Conservation (phyloP, 1,140 invertebrate species). For the Drosophila quadrilineata region DNA sequence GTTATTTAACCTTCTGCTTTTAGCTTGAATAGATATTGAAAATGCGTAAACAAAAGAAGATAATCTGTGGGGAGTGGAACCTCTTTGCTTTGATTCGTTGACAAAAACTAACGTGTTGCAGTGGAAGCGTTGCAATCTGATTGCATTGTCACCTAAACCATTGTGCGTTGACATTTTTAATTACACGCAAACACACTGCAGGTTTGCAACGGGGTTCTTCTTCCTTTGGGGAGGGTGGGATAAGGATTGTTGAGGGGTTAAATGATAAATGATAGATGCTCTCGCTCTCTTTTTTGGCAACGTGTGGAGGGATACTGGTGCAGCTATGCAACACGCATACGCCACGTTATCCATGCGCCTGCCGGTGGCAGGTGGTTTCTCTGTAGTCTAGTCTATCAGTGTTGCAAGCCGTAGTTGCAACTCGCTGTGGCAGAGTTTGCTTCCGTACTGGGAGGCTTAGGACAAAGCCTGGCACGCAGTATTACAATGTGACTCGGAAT, state of each 20-base stretch:
- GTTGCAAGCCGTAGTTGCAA: no score
- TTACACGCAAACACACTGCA: conserved; percentile 51
- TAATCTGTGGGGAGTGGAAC: no score
- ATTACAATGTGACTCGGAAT: conserved; percentile 38
- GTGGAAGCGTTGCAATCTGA: conserved; percentile 45
- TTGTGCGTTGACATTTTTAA: conserved; percentile 76
- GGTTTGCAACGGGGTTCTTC: conserved; percentile 15
- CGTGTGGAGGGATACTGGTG: conserved; percentile 14
- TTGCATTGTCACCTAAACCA: conserved; percentile 63
- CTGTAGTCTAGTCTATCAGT: no score
- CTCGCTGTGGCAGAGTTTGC: no score
- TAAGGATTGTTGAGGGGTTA: conserved; percentile 15
- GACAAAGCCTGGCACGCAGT: conserved; percentile 48
- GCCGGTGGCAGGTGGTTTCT: conserved; percentile 22
- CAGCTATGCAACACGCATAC: conserved; percentile 42
- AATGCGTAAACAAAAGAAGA: no score
- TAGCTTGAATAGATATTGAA: no score
- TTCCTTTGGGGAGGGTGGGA: background rate
- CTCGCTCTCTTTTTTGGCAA: conserved; percentile 1
- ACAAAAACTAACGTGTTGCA: no score
- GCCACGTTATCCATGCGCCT: conserved; percentile 1
- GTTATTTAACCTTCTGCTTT: no score
- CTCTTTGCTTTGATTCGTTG: no score
- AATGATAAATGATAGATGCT: conserved; percentile 68
- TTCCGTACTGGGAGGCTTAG: conserved; percentile 50